Conservation (phyloP, 2,888 invertebrate genomes). For the Mimas tiliae region DNA sequence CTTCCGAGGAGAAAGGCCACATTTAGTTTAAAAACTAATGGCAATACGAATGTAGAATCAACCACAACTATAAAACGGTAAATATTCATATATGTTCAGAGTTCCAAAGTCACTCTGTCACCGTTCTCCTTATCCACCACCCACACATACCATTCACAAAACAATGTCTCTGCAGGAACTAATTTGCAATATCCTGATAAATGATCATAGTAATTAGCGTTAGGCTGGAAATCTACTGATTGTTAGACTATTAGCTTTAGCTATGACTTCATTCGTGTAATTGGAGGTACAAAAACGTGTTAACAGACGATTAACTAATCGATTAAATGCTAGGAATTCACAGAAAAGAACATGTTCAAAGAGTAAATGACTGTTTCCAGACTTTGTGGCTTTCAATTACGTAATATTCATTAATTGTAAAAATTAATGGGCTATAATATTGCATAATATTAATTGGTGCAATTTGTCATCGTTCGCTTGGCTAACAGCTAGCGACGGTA, state of each 20-base stretch:
- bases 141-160: constrained; percentile 33
- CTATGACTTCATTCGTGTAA: constrained; percentile 11
- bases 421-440: background rate
- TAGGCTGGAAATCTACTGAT: constrained; percentile 12
- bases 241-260: background rate
- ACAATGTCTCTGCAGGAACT: constrained; percentile 36
- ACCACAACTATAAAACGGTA: constrained; percentile 6
- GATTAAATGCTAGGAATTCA: background rate
- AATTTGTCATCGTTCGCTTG: constrained; percentile 11
- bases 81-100: constrained; percentile 22
- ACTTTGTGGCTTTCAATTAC: constrained; percentile 14
- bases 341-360: background rate
- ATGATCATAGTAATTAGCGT: constrained; percentile 32
- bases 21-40: constrained; percentile 22
- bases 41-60: constrained; percentile 6
- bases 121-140: constrained; percentile 30
- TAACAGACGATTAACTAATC: background rate
- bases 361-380: background rate
- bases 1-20: constrained; percentile 2
- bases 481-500: constrained; percentile 3
- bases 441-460: constrained; percentile 12
- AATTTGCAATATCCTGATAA: constrained; percentile 42
- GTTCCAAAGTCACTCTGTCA: constrained; percentile 22
- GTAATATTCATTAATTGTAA: constrained; percentile 9
- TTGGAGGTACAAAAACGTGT: background rate